Percentiles rank a stretch among this genome's conserved stretches.
These are phyloP conservation scores for Cichladusa arquata DNA, from an alignment of 2,113 vertebrate species.

Conservation along the genomic window DNA sequence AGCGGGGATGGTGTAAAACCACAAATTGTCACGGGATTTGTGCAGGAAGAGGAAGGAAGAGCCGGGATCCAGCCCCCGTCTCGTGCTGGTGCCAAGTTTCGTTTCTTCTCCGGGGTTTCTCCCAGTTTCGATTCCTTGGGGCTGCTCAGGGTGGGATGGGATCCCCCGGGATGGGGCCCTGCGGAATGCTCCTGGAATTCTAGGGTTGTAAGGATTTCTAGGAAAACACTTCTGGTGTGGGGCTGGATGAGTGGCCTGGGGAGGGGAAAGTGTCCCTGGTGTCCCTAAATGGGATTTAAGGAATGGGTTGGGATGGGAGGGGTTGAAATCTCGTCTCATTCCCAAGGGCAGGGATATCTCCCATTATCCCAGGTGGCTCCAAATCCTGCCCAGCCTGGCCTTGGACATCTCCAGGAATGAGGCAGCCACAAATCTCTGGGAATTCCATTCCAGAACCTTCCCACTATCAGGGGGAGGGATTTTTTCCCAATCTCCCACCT, in stretches of 20 bases:
- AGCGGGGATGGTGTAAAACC: background rate
- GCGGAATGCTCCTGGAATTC: fast-evolving
- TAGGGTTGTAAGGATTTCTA: fast-evolving
- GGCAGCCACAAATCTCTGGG: background rate
- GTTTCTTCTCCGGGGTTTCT: background rate
- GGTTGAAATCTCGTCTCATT: background rate
- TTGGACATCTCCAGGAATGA: background rate
- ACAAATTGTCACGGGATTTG: background rate
- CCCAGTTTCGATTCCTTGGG: background rate
- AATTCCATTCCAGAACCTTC: background rate
- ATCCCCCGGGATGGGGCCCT: background rate
- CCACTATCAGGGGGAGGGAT: background rate
- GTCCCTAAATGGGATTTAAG: background rate
- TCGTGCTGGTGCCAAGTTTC: background rate
- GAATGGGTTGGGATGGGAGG: background rate
- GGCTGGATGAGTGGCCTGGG: background rate
- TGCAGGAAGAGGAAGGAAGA: background rate
- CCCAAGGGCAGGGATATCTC: background rate
- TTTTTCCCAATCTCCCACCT: background rate
- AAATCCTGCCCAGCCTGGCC: background rate
- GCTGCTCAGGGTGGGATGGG: fast-evolving
- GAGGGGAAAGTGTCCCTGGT: background rate
- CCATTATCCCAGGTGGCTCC: background rate
- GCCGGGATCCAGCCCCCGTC: background rate
- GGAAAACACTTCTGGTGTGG: fast-evolving